phyloP scores from a whole-genome alignment of 2,888 invertebrate species.

The Azorinus chamasolen region DNA sequence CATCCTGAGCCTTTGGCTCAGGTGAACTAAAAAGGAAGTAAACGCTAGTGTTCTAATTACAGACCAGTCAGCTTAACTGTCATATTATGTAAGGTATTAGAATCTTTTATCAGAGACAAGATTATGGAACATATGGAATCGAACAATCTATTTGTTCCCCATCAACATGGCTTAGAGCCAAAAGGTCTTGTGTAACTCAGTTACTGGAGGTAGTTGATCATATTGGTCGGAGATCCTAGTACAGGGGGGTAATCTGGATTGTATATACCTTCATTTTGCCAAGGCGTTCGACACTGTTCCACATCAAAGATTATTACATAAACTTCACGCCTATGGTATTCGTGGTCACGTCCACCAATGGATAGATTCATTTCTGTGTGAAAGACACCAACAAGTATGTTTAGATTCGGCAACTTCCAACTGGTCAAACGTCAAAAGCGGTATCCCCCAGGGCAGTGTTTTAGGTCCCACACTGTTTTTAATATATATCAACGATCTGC shows the following conservation, averaged over 20 bases:
- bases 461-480: conserved; percentile 10
- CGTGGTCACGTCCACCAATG: background rate
- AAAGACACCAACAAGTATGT: conserved; percentile 4
- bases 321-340: conserved; percentile 16
- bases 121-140: background rate
- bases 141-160: background rate
- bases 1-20: no score
- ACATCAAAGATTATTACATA: conserved; percentile 3
- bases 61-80: background rate
- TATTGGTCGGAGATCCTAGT: background rate
- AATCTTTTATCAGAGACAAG: background rate
- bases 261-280: background rate
- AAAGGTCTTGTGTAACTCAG: background rate
- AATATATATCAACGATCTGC: conserved; percentile 14
- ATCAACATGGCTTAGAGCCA: background rate
- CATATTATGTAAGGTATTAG: background rate
- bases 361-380: conserved; percentile 1
- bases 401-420: background rate
- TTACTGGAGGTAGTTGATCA: background rate
- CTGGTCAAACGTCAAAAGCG: background rate
- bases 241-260: background rate
- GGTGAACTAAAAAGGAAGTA: no score
- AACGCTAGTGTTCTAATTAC: background rate
- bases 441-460: conserved; percentile 22
- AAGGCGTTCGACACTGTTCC: conserved; percentile 16